Evolutionary conservation across 1,140 invertebrate species (phyloP), one percentile per base, ranked within the genome.

Genomic region (Augochlora pura): DNA sequence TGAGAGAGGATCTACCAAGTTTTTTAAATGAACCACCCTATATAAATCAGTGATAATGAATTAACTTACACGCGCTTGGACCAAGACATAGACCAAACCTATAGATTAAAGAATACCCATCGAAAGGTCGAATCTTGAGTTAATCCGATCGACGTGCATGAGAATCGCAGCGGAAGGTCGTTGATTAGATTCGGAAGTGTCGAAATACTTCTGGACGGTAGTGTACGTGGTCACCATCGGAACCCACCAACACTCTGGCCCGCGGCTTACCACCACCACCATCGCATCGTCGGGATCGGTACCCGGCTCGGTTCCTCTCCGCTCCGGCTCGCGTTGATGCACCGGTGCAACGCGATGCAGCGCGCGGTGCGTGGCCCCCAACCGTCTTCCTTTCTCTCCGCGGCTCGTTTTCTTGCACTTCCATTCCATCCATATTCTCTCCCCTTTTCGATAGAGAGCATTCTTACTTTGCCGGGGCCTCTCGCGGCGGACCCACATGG

Each of bases 341-440:
- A 77, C 82, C 67, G 59, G 57, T 32, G 32, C 32, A 32, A 32
- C 32, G 32, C 32, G 32, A 32, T 32, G 32, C 32, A 32, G 32
- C 32, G 32, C 32, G 32, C 32, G 32, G 32, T 80, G 68, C 69
- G 70, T 79, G 72, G 52, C 68, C 27, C 42, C 68, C 65, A 60
- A 75, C 79, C 46, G 49, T 62, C 67, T 49, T 52, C 25, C 39
- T 79, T 46, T 74, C 57, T 63, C 57, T 32, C 76, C 72, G 46
- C 8, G 65, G 32, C 62, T 78, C 67, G 54, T 66, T 86, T 83
- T 78, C 72, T 81, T 77, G 78, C 72, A 67, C 78, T 65, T 76
- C 32, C 72, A 86, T 80, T 82, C 74, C 80, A 72, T 75, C 81
- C 65, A 72, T 82, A 75, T 76, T 83, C 77, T 75, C 77, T 52